phyloP scores from a whole-genome alignment of 1,140 invertebrate species.

The Sarcophaga bullata region DNA sequence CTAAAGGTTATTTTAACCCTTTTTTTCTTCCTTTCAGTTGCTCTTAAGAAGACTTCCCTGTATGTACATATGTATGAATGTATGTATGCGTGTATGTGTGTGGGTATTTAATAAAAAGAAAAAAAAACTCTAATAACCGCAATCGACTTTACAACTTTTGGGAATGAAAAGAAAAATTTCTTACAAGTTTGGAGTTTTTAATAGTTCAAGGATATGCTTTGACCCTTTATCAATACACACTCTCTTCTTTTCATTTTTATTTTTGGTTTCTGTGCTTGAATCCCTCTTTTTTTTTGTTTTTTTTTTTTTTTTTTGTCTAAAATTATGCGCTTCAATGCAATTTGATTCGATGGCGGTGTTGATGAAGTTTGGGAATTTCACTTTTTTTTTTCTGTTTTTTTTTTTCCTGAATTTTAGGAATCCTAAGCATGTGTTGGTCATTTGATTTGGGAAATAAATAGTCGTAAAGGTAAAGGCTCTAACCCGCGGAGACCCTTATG shows the following conservation, averaged over 20 bases:
- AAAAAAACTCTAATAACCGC: not conserved
- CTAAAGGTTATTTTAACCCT: not conserved
- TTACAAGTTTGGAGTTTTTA: not conserved
- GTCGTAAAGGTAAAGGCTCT: slow-evolving; percentile 14
- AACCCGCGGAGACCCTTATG: slow-evolving; percentile 34
- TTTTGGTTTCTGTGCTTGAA: not conserved
- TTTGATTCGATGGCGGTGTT: no score
- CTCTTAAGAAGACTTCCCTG: no score
- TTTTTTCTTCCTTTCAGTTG: not conserved
- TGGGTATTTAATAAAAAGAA: not conserved
- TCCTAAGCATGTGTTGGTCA: not conserved
- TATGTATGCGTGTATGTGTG: no score
- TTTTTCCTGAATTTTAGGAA: not conserved
- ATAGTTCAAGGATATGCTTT: not conserved
- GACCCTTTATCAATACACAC: slow-evolving; percentile 3
- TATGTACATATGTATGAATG: not conserved
- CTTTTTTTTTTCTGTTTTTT: not conserved
- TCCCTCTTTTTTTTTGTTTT: not conserved
- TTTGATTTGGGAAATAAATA: no score
- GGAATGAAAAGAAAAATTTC: not conserved
- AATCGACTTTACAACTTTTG: not conserved
- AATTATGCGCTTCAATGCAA: slow-evolving; percentile 21
- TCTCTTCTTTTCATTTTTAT: not conserved
- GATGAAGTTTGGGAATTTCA: slow-evolving; percentile 3
- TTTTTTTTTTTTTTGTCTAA: not conserved